phyloP scores from a whole-genome alignment of 2,888 invertebrate species.

The Drosophila gaucha region DNA sequence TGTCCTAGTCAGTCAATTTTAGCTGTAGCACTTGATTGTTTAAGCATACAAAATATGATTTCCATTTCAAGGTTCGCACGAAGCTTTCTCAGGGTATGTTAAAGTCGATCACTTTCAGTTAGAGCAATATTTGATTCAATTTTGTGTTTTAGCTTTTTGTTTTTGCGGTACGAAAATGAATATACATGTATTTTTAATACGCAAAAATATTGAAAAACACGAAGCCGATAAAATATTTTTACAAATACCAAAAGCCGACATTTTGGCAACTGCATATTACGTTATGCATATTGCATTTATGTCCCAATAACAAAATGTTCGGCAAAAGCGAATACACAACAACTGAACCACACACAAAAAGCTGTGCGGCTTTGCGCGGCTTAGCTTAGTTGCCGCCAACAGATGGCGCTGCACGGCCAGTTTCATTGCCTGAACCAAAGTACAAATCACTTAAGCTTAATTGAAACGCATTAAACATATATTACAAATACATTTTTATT shows the following conservation, averaged over 20 bases:
- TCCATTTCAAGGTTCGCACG: too few species aligned
- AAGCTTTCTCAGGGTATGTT: too few species aligned
- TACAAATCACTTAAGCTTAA: slow-evolving; percentile 5
- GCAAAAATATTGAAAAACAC: slow-evolving; percentile 12
- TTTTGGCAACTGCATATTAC: slow-evolving; percentile 58
- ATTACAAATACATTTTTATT: neutral
- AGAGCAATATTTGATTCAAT: neutral
- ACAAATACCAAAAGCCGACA: slow-evolving; percentile 59
- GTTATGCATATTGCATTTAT: slow-evolving; percentile 60
- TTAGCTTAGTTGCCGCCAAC: neutral
- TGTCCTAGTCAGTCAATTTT: neutral
- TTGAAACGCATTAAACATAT: neutral
- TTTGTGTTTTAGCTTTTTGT: neutral
- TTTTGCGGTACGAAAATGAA: slow-evolving; percentile 10
- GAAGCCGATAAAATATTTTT: slow-evolving; percentile 52
- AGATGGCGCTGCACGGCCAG: neutral
- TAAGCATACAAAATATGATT: too few species aligned
- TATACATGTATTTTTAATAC: slow-evolving; percentile 22
- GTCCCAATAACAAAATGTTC: neutral
- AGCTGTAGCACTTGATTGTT: neutral
- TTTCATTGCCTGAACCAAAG: neutral
- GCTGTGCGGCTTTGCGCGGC: slow-evolving; percentile 17
- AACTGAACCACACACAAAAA: neutral
- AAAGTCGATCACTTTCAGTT: neutral
- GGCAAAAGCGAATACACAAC: neutral